These are phyloP conservation scores for Panzeria rudis DNA, from an alignment of 2,888 invertebrate species.

Conservation along the genomic window DNA sequence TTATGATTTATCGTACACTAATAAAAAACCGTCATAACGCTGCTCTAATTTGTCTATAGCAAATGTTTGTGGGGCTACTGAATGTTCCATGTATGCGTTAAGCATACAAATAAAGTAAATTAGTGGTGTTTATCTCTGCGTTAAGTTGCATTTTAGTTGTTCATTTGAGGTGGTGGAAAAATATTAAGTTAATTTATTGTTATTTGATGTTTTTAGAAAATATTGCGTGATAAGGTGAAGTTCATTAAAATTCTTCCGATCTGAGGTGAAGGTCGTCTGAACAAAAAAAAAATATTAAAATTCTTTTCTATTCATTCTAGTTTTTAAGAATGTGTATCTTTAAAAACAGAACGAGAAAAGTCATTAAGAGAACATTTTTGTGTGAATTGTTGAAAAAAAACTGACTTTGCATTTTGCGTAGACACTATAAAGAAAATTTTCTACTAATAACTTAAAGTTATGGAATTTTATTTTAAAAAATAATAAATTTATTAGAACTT, in stretches of 20 bases:
- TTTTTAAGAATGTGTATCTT: too few species aligned
- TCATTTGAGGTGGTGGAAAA: background rate
- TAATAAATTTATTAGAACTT: too few species aligned
- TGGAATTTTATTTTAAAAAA: too few species aligned
- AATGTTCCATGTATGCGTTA: background rate
- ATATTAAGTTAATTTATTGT: background rate
- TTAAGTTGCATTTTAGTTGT: background rate
- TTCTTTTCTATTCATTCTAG: background rate
- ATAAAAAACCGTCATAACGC: background rate
- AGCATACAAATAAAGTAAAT: too few species aligned
- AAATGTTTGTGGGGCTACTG: slow-evolving; percentile 6
- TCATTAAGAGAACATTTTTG: background rate
- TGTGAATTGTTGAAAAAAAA: background rate
- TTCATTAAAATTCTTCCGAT: slow-evolving; percentile 54
- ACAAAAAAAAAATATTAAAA: slow-evolving; percentile 7
- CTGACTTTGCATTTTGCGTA: background rate
- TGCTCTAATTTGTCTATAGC: background rate
- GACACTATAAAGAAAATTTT: background rate
- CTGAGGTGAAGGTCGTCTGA: slow-evolving; percentile 40
- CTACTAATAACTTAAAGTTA: too few species aligned
- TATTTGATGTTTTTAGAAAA: background rate
- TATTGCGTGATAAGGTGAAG: slow-evolving; percentile 42
- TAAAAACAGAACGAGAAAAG: background rate
- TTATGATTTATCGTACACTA: too few species aligned
- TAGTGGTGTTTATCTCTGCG: background rate